phyloP scores from a whole-genome alignment of 2,888 invertebrate genomes.

The Polia nebulosa region DNA sequence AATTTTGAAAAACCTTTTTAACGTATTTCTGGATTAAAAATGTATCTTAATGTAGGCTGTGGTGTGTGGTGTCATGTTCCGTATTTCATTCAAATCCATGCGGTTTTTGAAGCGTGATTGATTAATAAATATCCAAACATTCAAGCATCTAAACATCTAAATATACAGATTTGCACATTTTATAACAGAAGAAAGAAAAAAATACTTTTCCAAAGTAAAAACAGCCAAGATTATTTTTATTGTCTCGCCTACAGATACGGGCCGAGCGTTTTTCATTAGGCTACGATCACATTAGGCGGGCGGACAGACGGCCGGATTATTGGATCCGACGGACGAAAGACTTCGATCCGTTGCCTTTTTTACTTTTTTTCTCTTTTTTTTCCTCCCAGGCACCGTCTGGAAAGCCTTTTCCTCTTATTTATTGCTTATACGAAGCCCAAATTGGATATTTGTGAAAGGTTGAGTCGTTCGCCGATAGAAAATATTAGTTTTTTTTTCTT shows the following conservation, averaged over 20 bases:
- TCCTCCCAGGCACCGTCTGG: constrained; percentile 85
- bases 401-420: constrained; percentile 91
- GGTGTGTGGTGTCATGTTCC: no score
- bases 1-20: no score
- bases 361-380: constrained; percentile 76
- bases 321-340: constrained; percentile 91
- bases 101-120: no score
- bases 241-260: constrained; percentile 72
- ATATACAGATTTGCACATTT: no score
- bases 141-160: no score
- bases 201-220: neutral
- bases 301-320: constrained; percentile 90
- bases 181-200: no score
- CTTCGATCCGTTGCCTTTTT: constrained; percentile 89
- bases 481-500: constrained; percentile 77
- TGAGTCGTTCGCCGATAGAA: constrained; percentile 83
- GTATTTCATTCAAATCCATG: no score
- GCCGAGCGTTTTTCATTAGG: constrained; percentile 89
- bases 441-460: constrained; percentile 90
- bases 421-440: constrained; percentile 90
- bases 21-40: no score
- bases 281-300: constrained; percentile 90
- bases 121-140: no score
- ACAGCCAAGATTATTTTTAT: neutral
- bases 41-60: no score